Base-by-base conservation (phyloP, 2,888 invertebrate genomes). In the Uloborus plumipes region DNA sequence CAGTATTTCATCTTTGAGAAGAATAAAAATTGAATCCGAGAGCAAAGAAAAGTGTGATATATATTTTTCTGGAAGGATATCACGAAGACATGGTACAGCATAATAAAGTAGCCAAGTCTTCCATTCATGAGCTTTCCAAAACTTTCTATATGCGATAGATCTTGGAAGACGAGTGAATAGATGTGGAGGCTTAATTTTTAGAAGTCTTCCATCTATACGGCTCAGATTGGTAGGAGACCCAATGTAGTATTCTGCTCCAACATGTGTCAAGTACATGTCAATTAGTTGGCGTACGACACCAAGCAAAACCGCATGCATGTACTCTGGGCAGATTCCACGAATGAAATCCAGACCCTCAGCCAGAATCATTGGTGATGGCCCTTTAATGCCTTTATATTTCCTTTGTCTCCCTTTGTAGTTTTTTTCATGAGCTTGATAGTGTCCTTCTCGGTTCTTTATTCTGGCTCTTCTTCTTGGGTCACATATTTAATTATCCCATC, bases 281-380 rank as follows among this genome's bases (percentile, higher is more conserved):
- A n/a, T 65, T 6, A 65, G 39, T 47, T 65, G 65, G 6, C 65
- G 39, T 49, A 47, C 47, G 39, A 65, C n/a, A n/a, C n/a, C n/a
- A n/a, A n/a, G n/a, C n/a, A n/a, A n/a, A n/a, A n/a, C n/a, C n/a
- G n/a, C n/a, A 65, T 65, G 65, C 47, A 65, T 65, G 2, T 65
- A 65, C n/a, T 65, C 65, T 6, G 47, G 49, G 47, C 49, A 65
- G 22, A 65, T 65, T 65, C 65, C 65, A 9, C 65, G 65, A 65
- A 65, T 65, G 16, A 65, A 65, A 47, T 65, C 65, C 6, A 65
- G 49, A 1, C 65, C 65, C 13, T 65, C n/a, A 15, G 65, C 65
- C 6, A 65, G 47, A 65, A 39, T 65, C 39, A 65, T 15, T 3
- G 65, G 49, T n/a, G 65, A 65, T n/a, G 39, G n/a, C n/a, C 65